These are phyloP conservation scores for Caenorhabditis sulstoni DNA, from an alignment of 2,888 invertebrate genomes.

Conservation along the genomic window DNA sequence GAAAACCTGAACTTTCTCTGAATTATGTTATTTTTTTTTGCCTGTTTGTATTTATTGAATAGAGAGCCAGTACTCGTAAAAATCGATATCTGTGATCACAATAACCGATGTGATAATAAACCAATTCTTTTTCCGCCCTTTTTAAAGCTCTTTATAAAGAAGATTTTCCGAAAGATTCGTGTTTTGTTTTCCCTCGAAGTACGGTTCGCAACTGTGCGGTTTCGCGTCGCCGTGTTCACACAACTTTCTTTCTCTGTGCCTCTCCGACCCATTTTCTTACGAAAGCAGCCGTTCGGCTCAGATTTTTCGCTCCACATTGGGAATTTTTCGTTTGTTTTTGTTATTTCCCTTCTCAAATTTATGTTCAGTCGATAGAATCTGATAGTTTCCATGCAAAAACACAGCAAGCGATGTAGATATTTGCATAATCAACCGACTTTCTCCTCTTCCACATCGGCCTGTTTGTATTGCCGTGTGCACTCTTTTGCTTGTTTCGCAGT, in stretches of 20 bases:
- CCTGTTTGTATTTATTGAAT: constrained; percentile 47
- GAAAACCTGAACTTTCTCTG: constrained; percentile 28
- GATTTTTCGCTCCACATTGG: not conserved
- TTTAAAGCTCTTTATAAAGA: too few relatives aligned
- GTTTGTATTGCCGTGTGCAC: constrained; percentile 35
- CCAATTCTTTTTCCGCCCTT: not conserved
- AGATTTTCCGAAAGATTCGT: too few relatives aligned
- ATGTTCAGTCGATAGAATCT: not conserved
- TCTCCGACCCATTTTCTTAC: constrained; percentile 11
- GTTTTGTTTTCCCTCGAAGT: constrained; percentile 4
- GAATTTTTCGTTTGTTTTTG: constrained; percentile 1
- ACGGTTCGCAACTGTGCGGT: constrained; percentile 31
- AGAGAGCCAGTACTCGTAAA: constrained; percentile 51
- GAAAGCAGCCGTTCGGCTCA: not conserved
- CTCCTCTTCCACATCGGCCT: not conserved
- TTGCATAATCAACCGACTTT: constrained; percentile 51
- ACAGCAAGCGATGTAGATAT: constrained; percentile 6
- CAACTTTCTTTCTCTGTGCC: constrained; percentile 21
- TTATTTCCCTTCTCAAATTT: not conserved
- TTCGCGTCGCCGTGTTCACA: constrained; percentile 24
- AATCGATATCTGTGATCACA: constrained; percentile 34
- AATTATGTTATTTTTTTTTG: too few relatives aligned
- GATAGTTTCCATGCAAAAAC: constrained; percentile 12
- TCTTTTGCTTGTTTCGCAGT: constrained; percentile 20
- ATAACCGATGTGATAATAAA: constrained; percentile 45